These are phyloP conservation scores for Tympanuchus pallidicinctus DNA, from an alignment of 2,113 vertebrate genomes.

Conservation along the genomic window DNA sequence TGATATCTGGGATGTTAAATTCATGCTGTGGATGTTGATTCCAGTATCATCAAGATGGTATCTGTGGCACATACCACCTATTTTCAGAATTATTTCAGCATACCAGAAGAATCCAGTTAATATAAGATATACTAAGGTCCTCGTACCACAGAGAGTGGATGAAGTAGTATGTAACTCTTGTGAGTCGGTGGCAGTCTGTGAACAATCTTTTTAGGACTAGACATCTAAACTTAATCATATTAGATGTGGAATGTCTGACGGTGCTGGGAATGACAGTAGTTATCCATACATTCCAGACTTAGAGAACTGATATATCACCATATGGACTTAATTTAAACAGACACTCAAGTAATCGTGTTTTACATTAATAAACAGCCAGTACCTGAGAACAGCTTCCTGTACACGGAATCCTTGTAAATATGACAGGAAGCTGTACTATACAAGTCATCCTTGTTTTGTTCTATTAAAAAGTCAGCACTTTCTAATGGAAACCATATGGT, in stretches of 20 bases:
- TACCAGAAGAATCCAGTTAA: not conserved
- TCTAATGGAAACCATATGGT: constrained; percentile 15
- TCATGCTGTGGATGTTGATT: not conserved
- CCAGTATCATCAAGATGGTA: not conserved
- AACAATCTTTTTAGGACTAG: not conserved
- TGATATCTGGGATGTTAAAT: not conserved
- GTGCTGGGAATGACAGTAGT: not conserved
- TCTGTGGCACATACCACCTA: not conserved
- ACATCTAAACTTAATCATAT: constrained; percentile 27
- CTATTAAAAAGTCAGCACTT: constrained; percentile 38
- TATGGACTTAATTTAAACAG: constrained; percentile 51
- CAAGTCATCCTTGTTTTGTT: constrained; percentile 20
- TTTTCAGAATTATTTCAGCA: not conserved
- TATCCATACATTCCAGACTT: not conserved
- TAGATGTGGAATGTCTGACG: not conserved
- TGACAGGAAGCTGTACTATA: constrained; percentile 2
- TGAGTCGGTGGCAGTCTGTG: not conserved
- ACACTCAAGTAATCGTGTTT: constrained; percentile 15
- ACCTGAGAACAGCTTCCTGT: constrained; percentile 7
- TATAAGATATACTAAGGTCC: not conserved
- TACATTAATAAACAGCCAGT: constrained; percentile 37
- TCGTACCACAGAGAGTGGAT: not conserved
- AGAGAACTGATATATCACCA: not conserved
- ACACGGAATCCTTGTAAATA: not conserved
- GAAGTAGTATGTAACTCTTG: not conserved